Conservation (phyloP, 2,113 vertebrate genomes). For the Varanus salvator region DNA sequence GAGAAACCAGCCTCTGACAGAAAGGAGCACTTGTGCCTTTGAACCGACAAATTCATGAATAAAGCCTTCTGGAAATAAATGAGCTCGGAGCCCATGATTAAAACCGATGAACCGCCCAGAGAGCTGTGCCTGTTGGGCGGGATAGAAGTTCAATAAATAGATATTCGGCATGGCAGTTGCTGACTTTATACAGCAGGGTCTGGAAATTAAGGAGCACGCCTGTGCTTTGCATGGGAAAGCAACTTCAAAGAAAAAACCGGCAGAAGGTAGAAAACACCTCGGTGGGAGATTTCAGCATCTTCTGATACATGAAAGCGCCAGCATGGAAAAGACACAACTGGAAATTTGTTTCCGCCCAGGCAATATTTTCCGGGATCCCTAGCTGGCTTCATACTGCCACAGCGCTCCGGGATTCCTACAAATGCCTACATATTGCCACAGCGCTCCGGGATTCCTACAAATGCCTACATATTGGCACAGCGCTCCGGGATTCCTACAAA, state of each 20-base stretch:
- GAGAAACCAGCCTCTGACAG: slow-evolving; percentile 25
- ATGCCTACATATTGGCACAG: too few species aligned
- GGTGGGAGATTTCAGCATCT: neutral
- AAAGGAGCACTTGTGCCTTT: slow-evolving; percentile 30
- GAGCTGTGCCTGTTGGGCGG: too few species aligned
- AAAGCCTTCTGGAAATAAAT: slow-evolving; percentile 17
- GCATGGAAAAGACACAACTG: neutral
- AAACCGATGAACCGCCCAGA: slow-evolving; percentile 8
- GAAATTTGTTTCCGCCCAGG: neutral
- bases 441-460: neutral
- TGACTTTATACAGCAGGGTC: slow-evolving; percentile 29
- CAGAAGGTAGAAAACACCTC: neutral
- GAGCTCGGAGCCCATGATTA: slow-evolving; percentile 1
- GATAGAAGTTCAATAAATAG: too few species aligned
- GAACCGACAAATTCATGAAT: slow-evolving; percentile 39
- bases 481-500: neutral
- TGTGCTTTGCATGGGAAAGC: neutral
- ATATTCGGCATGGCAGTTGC: slow-evolving; percentile 2
- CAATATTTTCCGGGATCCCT: neutral
- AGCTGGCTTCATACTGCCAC: neutral
- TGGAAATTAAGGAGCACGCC: slow-evolving; percentile 5
- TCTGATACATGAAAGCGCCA: neutral
- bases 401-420: too few species aligned
- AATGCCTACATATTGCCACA: neutral
- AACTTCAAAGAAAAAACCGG: slow-evolving; percentile 27